Evolutionary conservation across 2,888 invertebrate genomes (phyloP).

Genomic region (Ligdia adustata): DNA sequence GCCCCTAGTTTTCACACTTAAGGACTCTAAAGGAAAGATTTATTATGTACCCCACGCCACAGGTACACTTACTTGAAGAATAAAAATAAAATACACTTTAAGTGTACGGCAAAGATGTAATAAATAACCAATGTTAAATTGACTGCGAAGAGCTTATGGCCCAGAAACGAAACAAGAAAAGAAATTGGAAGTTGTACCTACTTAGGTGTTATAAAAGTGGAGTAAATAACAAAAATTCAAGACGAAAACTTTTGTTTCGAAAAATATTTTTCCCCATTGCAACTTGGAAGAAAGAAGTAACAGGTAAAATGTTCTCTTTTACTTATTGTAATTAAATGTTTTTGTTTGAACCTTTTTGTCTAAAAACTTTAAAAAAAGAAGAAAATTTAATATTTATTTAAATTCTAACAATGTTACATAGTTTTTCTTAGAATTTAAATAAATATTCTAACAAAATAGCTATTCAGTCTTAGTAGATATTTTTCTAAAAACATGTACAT

Average conservation of each 20-base stretch:
- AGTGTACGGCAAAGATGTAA: slow-evolving; percentile 72
- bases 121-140: slow-evolving; percentile 80
- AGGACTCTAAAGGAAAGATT: slow-evolving; percentile 59
- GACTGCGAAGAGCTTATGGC: slow-evolving; percentile 75
- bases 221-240: slow-evolving; percentile 26
- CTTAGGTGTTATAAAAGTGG: slow-evolving; percentile 28
- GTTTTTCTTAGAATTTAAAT: too few species aligned
- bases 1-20: slow-evolving; percentile 63
- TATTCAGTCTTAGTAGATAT: too few species aligned
- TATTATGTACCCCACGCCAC: slow-evolving; percentile 54
- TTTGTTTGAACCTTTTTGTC: not conserved
- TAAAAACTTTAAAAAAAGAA: not conserved
- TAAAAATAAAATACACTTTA: slow-evolving; percentile 67
- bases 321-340: slow-evolving; percentile 4
- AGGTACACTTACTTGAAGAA: slow-evolving; percentile 54
- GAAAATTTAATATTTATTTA: too few species aligned
- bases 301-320: slow-evolving; percentile 4
- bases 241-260: slow-evolving; percentile 18
- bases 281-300: slow-evolving; percentile 10
- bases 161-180: slow-evolving; percentile 63
- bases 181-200: slow-evolving; percentile 45
- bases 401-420: too few species aligned
- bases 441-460: too few species aligned
- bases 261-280: slow-evolving; percentile 14
- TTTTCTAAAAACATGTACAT: too few species aligned